Conservation (phyloP, 2,888 invertebrate species). For the Dynastes maya region DNA sequence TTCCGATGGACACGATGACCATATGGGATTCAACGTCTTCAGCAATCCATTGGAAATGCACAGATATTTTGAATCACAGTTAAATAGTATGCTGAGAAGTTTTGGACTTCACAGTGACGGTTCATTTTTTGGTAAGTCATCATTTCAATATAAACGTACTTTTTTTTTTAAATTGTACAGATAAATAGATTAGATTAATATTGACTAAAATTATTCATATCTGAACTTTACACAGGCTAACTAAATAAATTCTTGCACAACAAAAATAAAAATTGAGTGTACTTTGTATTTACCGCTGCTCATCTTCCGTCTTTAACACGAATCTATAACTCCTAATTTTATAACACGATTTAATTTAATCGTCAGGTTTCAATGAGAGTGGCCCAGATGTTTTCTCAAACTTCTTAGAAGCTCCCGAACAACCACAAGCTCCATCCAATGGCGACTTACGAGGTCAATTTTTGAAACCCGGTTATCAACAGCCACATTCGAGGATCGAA, state of each 20-base stretch:
- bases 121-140: slow-evolving; percentile 55
- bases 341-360: neutral
- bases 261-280: too few species aligned
- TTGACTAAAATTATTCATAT: neutral
- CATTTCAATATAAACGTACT: neutral
- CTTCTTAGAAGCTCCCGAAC: slow-evolving; percentile 43
- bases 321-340: neutral
- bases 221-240: slow-evolving; percentile 3
- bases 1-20: slow-evolving; percentile 42
- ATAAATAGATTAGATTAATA: too few species aligned
- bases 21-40: slow-evolving; percentile 72
- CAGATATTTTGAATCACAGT: slow-evolving; percentile 75
- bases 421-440: slow-evolving; percentile 53
- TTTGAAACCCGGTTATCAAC: slow-evolving; percentile 72
- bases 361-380: slow-evolving; percentile 35
- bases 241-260: slow-evolving; percentile 48
- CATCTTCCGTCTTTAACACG: too few species aligned
- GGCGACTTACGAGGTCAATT: slow-evolving; percentile 72
- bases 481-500: slow-evolving; percentile 57
- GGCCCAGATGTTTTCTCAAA: slow-evolving; percentile 15
- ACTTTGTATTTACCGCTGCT: too few species aligned
- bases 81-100: slow-evolving; percentile 73
- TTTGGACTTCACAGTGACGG: slow-evolving; percentile 64
- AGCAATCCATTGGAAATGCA: slow-evolving; percentile 76
- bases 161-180: too few species aligned